Conservation (phyloP, 2,888 invertebrate species). For the Parasteatoda lunata region DNA sequence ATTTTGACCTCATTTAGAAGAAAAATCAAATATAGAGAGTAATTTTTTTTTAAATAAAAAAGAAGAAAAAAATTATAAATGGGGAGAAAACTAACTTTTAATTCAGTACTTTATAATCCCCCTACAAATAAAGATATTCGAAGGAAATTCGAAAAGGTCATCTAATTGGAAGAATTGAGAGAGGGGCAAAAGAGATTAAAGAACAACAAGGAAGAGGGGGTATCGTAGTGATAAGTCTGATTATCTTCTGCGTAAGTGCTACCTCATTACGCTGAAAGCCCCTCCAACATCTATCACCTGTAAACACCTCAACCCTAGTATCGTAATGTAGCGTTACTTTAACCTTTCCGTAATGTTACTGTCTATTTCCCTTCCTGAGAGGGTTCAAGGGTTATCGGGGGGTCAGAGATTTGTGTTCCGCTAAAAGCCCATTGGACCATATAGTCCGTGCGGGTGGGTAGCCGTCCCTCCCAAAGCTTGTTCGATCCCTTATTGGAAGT, state of each 20-base stretch:
- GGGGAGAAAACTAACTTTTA: background rate
- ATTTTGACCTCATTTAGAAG: too few relatives aligned
- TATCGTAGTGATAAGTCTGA: constrained; percentile 57
- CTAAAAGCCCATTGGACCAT: constrained; percentile 64
- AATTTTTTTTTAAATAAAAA: too few relatives aligned
- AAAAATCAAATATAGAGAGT: too few relatives aligned
- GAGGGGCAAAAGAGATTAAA: constrained; percentile 50
- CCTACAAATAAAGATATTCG: background rate
- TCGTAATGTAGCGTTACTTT: background rate
- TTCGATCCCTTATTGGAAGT: constrained; percentile 25
- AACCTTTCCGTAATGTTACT: background rate
- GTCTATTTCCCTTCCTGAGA: background rate
- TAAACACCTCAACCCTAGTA: constrained; percentile 30
- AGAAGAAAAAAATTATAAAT: too few relatives aligned
- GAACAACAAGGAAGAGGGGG: constrained; percentile 40
- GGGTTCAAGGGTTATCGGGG: constrained; percentile 54
- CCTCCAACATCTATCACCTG: constrained; percentile 50
- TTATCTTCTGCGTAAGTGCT: constrained; percentile 30
- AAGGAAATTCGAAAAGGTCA: background rate
- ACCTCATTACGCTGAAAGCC: constrained; percentile 45
- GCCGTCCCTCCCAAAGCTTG: constrained; percentile 58
- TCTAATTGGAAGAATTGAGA: background rate
- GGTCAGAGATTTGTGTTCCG: constrained; percentile 58
- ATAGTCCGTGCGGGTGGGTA: constrained; percentile 36
- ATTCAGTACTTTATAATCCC: background rate